phyloP scores from a whole-genome alignment of 2,113 vertebrate genomes.

The Meles meles region DNA sequence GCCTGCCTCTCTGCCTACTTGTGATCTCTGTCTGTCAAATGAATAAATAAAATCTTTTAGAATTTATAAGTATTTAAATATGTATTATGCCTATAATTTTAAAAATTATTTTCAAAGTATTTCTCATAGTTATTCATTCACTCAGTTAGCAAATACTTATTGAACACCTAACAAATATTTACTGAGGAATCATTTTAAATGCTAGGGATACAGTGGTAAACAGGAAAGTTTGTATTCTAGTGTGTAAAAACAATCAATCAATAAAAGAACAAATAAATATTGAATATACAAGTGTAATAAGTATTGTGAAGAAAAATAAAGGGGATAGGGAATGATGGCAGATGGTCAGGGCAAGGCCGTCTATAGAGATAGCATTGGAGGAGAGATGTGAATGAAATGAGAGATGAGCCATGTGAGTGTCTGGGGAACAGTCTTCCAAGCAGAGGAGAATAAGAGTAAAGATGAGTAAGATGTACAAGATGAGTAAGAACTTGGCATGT shows the following conservation, averaged over 20 bases:
- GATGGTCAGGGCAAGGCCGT: not conserved
- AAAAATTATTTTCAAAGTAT: constrained; percentile 4
- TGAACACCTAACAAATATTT: constrained; percentile 8
- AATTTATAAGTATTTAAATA: constrained; percentile 3
- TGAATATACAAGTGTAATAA: not conserved
- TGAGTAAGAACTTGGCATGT: not conserved
- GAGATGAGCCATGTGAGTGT: not conserved
- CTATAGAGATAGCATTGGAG: not conserved
- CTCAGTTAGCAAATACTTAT: not conserved
- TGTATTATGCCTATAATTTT: not conserved
- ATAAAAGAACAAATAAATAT: not conserved
- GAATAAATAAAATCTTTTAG: no score
- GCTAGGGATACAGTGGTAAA: not conserved
- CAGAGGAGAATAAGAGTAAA: not conserved
- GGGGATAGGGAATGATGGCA: not conserved
- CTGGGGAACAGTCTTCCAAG: not conserved
- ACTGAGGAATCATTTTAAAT: not conserved
- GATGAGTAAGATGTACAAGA: not conserved
- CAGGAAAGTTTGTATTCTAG: not conserved
- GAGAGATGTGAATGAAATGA: not conserved
- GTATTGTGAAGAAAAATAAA: not conserved
- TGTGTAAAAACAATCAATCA: not conserved
- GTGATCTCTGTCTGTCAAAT: no score
- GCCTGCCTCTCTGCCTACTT: no score
- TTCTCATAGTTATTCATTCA: constrained; percentile 1